phyloP scores from a whole-genome alignment of 2,113 vertebrate genomes.

The Rhinopomastus cyanomelas region DNA sequence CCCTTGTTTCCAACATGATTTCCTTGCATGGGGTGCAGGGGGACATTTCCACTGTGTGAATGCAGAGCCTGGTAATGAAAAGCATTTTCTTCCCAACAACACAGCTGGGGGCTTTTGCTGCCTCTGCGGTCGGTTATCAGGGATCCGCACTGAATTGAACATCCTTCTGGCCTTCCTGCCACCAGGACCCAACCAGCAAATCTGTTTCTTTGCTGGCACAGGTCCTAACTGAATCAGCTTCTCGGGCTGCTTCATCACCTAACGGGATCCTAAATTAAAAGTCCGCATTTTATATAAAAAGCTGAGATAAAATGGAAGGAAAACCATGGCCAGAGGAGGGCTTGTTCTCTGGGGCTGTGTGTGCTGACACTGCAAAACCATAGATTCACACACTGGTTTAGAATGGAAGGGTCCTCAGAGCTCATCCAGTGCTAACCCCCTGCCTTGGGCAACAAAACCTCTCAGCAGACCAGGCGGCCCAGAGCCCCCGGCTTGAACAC shows the following conservation, averaged over 20 bases:
- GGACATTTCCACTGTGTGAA: neutral
- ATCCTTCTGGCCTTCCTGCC: neutral
- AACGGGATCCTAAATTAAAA: conserved; percentile 14
- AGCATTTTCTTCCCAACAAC: neutral
- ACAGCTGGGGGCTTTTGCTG: neutral
- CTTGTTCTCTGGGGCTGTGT: neutral
- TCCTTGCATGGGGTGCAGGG: neutral
- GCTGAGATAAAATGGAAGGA: neutral
- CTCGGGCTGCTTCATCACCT: neutral
- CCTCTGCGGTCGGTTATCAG: neutral
- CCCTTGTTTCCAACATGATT: neutral
- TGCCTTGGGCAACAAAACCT: no score
- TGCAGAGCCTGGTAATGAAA: neutral
- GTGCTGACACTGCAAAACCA: neutral
- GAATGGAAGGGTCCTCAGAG: no score
- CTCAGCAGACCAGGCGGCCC: no score
- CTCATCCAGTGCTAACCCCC: no score
- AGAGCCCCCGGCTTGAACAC: no score
- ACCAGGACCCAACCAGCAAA: conserved; percentile 17
- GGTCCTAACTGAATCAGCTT: neutral
- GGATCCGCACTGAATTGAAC: neutral
- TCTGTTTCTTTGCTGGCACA: conserved; percentile 28
- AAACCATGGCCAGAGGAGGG: neutral
- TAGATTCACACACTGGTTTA: no score
- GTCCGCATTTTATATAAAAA: neutral